Evolutionary conservation across 2,888 invertebrate genomes (phyloP), one percentile per base, ranked within the genome.

Genomic region (Formica aserva): DNA sequence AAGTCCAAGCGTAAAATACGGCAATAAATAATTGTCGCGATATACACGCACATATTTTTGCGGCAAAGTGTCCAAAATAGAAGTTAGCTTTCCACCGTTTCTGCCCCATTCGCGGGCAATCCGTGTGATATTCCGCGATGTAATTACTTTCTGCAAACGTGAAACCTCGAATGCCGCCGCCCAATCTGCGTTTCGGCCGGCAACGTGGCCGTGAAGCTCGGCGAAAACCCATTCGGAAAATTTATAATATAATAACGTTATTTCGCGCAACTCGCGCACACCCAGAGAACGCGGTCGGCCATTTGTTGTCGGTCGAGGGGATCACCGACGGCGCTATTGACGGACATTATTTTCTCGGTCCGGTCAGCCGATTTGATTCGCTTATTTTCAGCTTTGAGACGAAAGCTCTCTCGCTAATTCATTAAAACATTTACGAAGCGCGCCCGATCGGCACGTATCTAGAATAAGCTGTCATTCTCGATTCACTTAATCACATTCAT

Each of bases 391-490:
- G 85, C 87, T 87, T 88, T 82, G 85, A 89, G 86, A 85, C 87
- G 71, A 84, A 13, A 52, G 83, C 88, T 82, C 88, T 84, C 88
- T 84, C 82, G 87, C 88, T 91, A 91, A 91, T 92, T 92, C 90
- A 85, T 91, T 89, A 85, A 86, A 90, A 86, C 91, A 89, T 91
- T 91, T 90, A 91, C 89, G 88, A 89, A 88, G 63, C 86, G 38
- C 75, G 38, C 75, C 55, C 57, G 22, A 67, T 22, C 60, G 45
- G 84, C 83, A 82, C 83, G 83, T 76, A 83, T 80, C 82, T 77
- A 62, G 65, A 72, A 63, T 83, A 77, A 74, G 82, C 77, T 88
- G 87, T 90, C 89, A 84, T 85, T 90, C 88, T 86, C 88, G 86
- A 91, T 91, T 89, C 91, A 87, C 84, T 91, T 91, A 91, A 81